Evolutionary conservation across 1,140 invertebrate species (phyloP), one percentile per base, ranked within the genome.

Genomic region (Cotesia chilonis): DNA sequence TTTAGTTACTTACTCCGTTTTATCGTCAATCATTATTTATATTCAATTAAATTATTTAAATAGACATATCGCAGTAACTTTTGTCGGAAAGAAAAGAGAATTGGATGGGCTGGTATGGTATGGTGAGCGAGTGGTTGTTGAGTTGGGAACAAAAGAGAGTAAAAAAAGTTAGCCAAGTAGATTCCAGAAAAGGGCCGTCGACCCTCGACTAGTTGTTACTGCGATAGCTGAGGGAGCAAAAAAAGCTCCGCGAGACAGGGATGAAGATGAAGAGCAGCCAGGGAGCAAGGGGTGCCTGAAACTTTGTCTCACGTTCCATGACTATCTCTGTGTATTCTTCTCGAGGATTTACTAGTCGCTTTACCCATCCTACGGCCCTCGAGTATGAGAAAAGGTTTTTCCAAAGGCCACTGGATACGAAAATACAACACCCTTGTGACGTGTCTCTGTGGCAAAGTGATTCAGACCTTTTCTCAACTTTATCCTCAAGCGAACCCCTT

Each of bases 401-500:
- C 60, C 35, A 47, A 52, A 38, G 63, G 63, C 70, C 70, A 71
- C 70, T 71, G 63, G 70, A 71, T 71, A 66, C 63, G 20, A 71
- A 71, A 71, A 71, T 71, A 71, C 63, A 71, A 71, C 70, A 71
- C 70, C 70, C 70, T 65, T 37, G 63, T 61, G 70, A 71, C 63
- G 63, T 71, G 70, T 71, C 63, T 64, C 63, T 71, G 70, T 71
- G 70, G 70, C 70, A 71, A 71, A 71, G 70, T 71, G 70, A 71
- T 71, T 71, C 70, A 71, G 70, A 71, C 63, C 70, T 66, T 65
- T 71, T 71, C 37, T 66, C 51, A 65, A 71, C 51, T 66, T 71
- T 70, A 51, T 51, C 60, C 20, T 35, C 9, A n/a, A 12, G 57
- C 12, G 37, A 47, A 28, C 38, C 14, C 5, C 41, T 47, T 47